phyloP scores from a whole-genome alignment of 2,113 vertebrate genomes.

The Alces alces region DNA sequence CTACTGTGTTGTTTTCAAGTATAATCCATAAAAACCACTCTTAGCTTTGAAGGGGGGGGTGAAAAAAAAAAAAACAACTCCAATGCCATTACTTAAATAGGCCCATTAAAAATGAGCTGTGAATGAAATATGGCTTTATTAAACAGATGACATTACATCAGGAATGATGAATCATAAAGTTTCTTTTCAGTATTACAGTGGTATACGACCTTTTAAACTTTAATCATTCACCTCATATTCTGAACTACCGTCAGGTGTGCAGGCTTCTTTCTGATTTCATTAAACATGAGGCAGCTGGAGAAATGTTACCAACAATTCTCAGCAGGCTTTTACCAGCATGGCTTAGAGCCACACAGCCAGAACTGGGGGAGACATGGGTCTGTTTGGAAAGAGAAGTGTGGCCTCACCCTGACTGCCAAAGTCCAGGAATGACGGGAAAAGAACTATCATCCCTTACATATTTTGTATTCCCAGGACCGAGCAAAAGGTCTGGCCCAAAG shows the following conservation, averaged over 20 bases:
- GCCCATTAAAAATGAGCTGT: constrained; percentile 76
- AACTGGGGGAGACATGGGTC: background rate
- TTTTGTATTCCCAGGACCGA: background rate
- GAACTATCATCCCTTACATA: background rate
- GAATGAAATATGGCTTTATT: constrained; percentile 78
- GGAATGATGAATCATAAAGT: constrained; percentile 79
- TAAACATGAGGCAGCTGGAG: constrained; percentile 47
- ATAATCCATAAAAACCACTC: constrained; percentile 39
- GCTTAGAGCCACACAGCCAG: background rate
- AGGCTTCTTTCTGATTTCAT: constrained; percentile 49
- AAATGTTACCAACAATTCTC: background rate
- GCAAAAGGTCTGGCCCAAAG: background rate
- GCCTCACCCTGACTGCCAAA: background rate
- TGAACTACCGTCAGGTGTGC: constrained; percentile 66
- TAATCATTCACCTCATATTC: constrained; percentile 71
- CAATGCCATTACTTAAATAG: constrained; percentile 71
- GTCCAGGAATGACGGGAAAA: background rate
- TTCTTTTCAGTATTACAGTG: constrained; percentile 75
- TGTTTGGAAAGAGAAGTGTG: background rate
- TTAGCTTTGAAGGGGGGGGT: constrained; percentile 1
- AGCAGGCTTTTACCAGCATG: background rate
- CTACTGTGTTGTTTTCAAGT: constrained; percentile 59
- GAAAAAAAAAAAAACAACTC: background rate
- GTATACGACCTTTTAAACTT: constrained; percentile 72
- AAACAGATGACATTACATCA: constrained; percentile 79